phyloP scores from a whole-genome alignment of 2,888 invertebrate species.

The Heliconius cydno region DNA sequence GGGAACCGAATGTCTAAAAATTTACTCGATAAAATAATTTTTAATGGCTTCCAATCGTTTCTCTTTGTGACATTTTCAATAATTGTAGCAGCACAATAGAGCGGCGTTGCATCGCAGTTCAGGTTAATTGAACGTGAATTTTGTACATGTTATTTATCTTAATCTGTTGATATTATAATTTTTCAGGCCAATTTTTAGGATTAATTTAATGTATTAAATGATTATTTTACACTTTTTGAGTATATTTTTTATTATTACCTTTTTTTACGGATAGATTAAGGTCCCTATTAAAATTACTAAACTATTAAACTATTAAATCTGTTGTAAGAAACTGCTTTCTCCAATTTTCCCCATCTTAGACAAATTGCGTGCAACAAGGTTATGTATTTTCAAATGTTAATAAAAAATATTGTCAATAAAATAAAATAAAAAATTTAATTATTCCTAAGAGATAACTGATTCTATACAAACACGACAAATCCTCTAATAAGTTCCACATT shows the following conservation, averaged over 20 bases:
- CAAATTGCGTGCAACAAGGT: no score
- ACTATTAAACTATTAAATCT: no score
- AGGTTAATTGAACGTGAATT: constrained; percentile 66
- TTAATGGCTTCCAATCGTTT: constrained; percentile 67
- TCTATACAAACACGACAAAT: constrained; percentile 11
- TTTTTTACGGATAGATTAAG: no score
- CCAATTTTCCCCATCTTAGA: no score
- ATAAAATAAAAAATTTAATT: not conserved
- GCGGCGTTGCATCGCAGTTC: constrained; percentile 41
- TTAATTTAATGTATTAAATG: not conserved
- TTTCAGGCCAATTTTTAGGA: not conserved
- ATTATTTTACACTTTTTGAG: no score
- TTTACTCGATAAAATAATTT: no score
- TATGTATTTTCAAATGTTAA: not conserved
- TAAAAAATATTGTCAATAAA: not conserved
- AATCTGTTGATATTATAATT: not conserved
- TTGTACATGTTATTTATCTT: constrained; percentile 49
- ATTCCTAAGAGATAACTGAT: constrained; percentile 17
- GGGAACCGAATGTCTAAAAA: constrained; percentile 25
- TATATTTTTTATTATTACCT: no score
- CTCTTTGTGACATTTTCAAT: constrained; percentile 67
- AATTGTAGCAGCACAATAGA: constrained; percentile 59
- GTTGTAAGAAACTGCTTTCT: no score
- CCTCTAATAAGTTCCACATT: constrained; percentile 35
- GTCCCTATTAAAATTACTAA: no score